Base-by-base conservation (phyloP, 2,797 vertebrate species). In the Cacajao melanocephalus region DNA sequence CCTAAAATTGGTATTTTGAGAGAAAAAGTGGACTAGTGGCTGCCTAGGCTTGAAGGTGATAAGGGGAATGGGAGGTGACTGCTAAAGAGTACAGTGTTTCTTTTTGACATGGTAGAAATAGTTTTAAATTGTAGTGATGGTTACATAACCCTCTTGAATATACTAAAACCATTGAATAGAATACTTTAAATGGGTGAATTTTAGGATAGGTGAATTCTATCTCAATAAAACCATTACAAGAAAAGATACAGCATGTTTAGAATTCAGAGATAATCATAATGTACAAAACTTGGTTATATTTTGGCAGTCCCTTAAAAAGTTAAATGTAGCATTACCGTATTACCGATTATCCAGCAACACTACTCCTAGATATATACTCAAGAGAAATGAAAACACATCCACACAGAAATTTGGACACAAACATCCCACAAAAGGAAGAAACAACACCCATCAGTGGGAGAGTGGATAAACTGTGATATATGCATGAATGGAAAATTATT, bases 251-350 rank as follows among this genome's bases (percentile, higher is more conserved):
- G 20, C 75, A 58, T 58, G 19, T 88, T 93, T 96, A 84, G 64
- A 95, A 95, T 88, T 91, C 46, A 93, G 75, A 72, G n/a, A 22
- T 80, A 96, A 52, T 90, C 6, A 75, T 4, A 88, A 15, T 64
- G 61, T 83, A 67, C 15, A 67, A 91, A 57, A 95, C 46, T 52
- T 58, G 46, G 20, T 30, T 91, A 79, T 67, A 70, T 85, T 94
- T 93, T 92, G 67, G 5, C 24, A 57, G 7, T 82, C 85, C 52
- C 85, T 55, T 39, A 26, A 92, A 90, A 78, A 87, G 20, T 52
- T 83, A 90, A 92, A 78, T 33, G 10, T 55, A 82, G 55, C 82
- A 84, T 81, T 82, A 33, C 41, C 33, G 46, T 82, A 20, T 36
- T 61, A 73, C 28, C 30, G n/a, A 67, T n/a, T n/a, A 67, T 67